A percentile compares a stretch with the other conserved stretches of the same genome.
These are phyloP conservation scores for Streblospio benedicti DNA, from an alignment of 1,140 invertebrate species.

Conservation along the genomic window DNA sequence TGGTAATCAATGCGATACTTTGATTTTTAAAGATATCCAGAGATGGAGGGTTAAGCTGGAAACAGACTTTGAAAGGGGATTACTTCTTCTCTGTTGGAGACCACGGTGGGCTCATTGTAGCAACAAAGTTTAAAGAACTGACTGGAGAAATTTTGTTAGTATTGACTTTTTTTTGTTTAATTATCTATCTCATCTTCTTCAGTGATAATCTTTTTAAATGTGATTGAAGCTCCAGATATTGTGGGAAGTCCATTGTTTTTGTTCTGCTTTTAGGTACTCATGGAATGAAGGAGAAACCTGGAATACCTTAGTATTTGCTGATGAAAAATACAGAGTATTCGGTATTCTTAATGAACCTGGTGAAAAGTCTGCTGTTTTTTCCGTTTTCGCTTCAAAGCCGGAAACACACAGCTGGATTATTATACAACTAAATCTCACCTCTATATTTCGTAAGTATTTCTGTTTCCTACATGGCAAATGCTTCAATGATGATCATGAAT, in stretches of 20 bases:
- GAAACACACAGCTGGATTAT: slow-evolving; percentile 76
- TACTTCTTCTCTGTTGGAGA: slow-evolving; percentile 84
- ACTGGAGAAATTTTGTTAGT: slow-evolving; percentile 61
- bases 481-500: no score
- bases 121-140: slow-evolving; percentile 60
- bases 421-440: slow-evolving; percentile 68
- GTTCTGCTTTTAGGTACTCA: slow-evolving; percentile 56
- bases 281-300: slow-evolving; percentile 76
- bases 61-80: slow-evolving; percentile 65
- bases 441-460: slow-evolving; percentile 58
- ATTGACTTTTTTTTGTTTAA: slow-evolving; percentile 7
- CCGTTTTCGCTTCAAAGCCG: slow-evolving; percentile 68
- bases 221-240: neutral
- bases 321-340: slow-evolving; percentile 58
- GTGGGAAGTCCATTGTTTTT: neutral
- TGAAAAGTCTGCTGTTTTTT: slow-evolving; percentile 82
- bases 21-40: no score
- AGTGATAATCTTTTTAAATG: neutral
- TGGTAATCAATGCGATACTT: no score
- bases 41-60: no score
- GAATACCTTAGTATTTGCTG: slow-evolving; percentile 60
- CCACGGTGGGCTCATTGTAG: slow-evolving; percentile 77
- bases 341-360: slow-evolving; percentile 84
- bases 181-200: neutral
- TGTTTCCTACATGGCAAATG: no score